Evolutionary conservation across 2,888 invertebrate genomes (phyloP), one percentile per base, ranked within the genome.

Genomic region (Thymelicus lineola): DNA sequence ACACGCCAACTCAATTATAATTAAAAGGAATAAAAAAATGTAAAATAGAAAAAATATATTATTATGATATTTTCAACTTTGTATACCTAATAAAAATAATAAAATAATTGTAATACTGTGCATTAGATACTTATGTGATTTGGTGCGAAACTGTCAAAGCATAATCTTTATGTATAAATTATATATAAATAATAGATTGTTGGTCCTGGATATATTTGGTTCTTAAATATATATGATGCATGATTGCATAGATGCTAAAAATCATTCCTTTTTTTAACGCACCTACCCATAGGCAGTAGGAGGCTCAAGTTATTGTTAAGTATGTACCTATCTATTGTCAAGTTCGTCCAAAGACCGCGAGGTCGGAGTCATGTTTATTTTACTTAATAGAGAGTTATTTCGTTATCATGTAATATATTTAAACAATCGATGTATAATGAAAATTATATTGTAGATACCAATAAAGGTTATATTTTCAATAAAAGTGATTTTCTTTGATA

Each of bases 321-420:
- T 73, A 78, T 81, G 80, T 80, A 77, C 73, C 75, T 79, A 76
- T 75, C 73, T 75, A 75, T 74, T 76, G 77, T 80, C 77, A 76
- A 73, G 84, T 75, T 79, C 75, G 77, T 87, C 87, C 86, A 88
- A 90, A 90, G 91, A 85, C 91, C 91, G 71, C 66, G 67, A 76
- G 91, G 90, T 89, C 91, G 85, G 84, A 93, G 93, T 93, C 92
- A 93, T 91, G 86, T 87, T 85, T 88, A 87, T 85, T 86, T 81
- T 87, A 86, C 83, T 82, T 89, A 83, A 86, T 75, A 78, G 71
- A 73, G 75, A 81, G 80, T 85, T 87, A 86, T 86, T 82, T 85
- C 80, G 82, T 86, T 88, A 82, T 87, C 83, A 86, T 90, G 86
- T 90, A 90, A 89, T 85, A 87, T 89, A 90, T 87, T 88, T 86